Evolutionary conservation across 2,797 vertebrate genomes (phyloP).

Genomic region (Helostoma temminkii): DNA sequence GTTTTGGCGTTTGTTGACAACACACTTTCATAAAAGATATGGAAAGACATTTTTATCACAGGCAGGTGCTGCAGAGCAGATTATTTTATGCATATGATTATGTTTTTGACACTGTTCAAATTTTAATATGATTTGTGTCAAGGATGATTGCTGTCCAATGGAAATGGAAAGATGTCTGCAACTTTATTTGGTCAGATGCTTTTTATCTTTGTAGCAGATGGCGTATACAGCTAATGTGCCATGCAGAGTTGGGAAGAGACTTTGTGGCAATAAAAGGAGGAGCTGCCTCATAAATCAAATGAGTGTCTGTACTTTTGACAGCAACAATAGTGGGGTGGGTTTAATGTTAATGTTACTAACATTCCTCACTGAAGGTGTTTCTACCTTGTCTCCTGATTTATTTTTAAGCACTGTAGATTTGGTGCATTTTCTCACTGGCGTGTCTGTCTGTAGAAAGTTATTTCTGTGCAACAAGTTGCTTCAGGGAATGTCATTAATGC

Average conservation of each 20-base stretch:
- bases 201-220: constrained; percentile 29
- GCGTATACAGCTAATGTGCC: constrained; percentile 35
- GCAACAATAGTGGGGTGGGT: constrained; percentile 70
- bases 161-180: constrained; percentile 17
- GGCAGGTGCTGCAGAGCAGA: constrained; percentile 7
- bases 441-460: constrained; percentile 36
- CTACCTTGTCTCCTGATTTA: constrained; percentile 37
- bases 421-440: constrained; percentile 45
- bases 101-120: constrained; percentile 26
- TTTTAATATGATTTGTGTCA: constrained; percentile 18
- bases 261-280: constrained; percentile 51
- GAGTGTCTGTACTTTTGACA: constrained; percentile 73
- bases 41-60: constrained; percentile 7
- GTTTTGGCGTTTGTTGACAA: constrained; percentile 39
- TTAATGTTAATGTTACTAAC: constrained; percentile 80
- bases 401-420: constrained; percentile 55
- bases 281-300: constrained; percentile 75
- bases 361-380: constrained; percentile 74
- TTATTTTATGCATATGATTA: constrained; percentile 19
- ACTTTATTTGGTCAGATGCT: constrained; percentile 8
- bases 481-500: constrained; percentile 39
- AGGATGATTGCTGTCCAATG: constrained; percentile 1
- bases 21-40: constrained; percentile 20
- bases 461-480: constrained; percentile 51
- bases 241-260: constrained; percentile 50